phyloP scores from a whole-genome alignment of 1,140 invertebrate genomes.

The Papilio helenus region DNA sequence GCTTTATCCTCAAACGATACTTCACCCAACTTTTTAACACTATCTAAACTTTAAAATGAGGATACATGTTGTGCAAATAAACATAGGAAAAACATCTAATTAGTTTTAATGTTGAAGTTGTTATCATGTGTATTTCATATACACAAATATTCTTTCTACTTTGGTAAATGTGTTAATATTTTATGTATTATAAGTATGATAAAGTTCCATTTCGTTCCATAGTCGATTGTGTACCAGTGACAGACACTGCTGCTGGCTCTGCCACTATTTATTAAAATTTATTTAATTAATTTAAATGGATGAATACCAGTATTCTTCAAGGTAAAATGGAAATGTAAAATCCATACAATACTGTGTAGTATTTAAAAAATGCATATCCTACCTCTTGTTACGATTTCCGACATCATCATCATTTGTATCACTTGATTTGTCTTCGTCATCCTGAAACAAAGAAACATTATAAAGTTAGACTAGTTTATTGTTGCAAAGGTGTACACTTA shows the following conservation, averaged over 20 bases:
- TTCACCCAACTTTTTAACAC: not conserved
- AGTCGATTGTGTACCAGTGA: not conserved
- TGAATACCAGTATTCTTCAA: not conserved
- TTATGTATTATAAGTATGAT: not conserved
- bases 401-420: conserved; percentile 72
- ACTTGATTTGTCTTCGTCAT: conserved; percentile 75
- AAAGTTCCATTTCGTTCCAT: not conserved
- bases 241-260: not conserved
- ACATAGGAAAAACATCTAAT: not conserved
- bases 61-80: not conserved
- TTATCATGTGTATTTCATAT: not conserved
- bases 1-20: conserved; percentile 1
- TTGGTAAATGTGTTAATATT: not conserved
- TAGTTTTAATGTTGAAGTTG: not conserved
- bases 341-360: not conserved
- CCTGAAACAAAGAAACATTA: conserved; percentile 57
- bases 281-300: not conserved
- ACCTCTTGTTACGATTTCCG: conserved; percentile 73
- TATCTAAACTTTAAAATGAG: conserved; percentile 2
- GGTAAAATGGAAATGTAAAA: not conserved
- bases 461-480: not conserved
- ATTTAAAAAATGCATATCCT: conserved; percentile 43
- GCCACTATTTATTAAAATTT: not conserved
- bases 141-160: not conserved
- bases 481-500: not conserved